Evolutionary conservation across 2,113 vertebrate genomes (phyloP).

Genomic region (Melospiza georgiana): DNA sequence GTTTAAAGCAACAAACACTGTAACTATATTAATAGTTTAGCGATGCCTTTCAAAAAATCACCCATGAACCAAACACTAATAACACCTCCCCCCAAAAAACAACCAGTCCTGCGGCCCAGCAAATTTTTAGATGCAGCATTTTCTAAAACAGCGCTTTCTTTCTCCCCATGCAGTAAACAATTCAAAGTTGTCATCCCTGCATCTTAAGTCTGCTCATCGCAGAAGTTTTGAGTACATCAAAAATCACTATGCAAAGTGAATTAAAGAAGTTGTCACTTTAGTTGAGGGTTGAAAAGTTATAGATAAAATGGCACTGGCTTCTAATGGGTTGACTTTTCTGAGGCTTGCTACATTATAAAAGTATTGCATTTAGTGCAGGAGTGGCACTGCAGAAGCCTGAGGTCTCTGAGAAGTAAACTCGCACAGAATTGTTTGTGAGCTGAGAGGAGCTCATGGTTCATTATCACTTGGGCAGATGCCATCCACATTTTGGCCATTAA

Average conservation of each 20-base stretch:
- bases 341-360: neutral
- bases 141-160: neutral
- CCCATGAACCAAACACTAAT: neutral
- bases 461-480: neutral
- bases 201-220: neutral
- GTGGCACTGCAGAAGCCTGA: neutral
- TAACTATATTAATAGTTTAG: neutral
- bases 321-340: neutral
- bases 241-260: neutral
- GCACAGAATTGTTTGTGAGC: neutral
- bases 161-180: neutral
- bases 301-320: neutral
- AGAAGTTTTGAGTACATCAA: neutral
- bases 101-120: neutral
- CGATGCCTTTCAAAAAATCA: neutral
- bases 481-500: neutral
- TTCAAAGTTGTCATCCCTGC: neutral
- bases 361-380: neutral
- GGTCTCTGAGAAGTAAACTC: neutral
- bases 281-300: neutral
- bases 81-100: fast-evolving
- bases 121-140: neutral
- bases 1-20: neutral
- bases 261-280: neutral
- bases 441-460: neutral